phyloP scores from a whole-genome alignment of 2,797 vertebrate genomes.

The Enteromius treurensis region DNA sequence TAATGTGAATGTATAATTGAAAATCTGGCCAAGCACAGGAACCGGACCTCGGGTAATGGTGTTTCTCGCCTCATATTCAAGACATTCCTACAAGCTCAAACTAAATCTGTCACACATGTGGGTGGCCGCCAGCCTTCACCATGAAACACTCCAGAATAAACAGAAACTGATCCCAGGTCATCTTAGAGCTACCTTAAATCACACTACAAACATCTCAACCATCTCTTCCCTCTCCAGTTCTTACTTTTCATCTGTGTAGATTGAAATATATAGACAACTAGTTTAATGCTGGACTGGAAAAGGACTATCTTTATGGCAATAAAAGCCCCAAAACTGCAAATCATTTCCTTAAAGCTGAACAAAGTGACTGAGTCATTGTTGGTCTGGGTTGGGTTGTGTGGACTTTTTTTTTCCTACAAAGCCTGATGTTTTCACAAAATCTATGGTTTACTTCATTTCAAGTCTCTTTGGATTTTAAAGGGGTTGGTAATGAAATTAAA shows the following conservation, averaged over 20 bases:
- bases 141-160: constrained; percentile 40
- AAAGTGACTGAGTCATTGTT: not conserved
- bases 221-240: constrained; percentile 6
- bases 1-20: not conserved
- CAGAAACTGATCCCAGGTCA: constrained; percentile 35
- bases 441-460: not conserved
- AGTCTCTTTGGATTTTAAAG: not conserved
- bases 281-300: constrained; percentile 1
- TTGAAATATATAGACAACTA: not conserved
- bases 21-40: not conserved
- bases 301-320: not conserved
- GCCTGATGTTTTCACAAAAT: not conserved
- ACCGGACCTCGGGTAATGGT: not conserved
- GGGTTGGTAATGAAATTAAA: not conserved
- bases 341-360: not conserved
- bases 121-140: constrained; percentile 37
- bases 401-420: not conserved
- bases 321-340: not conserved
- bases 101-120: constrained; percentile 46
- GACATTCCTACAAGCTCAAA: constrained; percentile 23
- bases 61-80: not conserved
- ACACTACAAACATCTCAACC: constrained; percentile 22
- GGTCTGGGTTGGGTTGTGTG: not conserved
- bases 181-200: constrained; percentile 50
- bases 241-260: not conserved